Percentiles rank a stretch among this genome's conserved stretches.
Conservation (phyloP, 1,140 invertebrate species). For the Achatina immaculata region DNA sequence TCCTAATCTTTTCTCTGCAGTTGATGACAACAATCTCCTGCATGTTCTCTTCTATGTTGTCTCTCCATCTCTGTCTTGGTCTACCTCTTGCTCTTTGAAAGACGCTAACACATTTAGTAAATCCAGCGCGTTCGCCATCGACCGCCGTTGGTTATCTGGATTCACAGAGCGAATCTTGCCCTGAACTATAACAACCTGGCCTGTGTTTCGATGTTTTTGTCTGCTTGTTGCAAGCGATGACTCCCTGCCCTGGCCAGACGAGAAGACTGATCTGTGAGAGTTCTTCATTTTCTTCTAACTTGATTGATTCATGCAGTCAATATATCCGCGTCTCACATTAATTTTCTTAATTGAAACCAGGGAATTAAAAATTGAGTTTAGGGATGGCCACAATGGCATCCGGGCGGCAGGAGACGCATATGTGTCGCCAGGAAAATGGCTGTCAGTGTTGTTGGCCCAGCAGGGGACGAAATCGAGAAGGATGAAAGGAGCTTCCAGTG, state of each 20-base stretch:
- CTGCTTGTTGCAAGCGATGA: too few species aligned
- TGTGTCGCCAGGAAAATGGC: slow-evolving; percentile 33
- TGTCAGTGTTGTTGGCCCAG: slow-evolving; percentile 25
- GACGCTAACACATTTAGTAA: too few species aligned
- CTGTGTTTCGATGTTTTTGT: too few species aligned
- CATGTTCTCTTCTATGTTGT: too few species aligned
- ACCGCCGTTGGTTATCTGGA: too few species aligned
- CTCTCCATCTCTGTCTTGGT: too few species aligned
- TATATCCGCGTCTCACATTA: slow-evolving; percentile 42
- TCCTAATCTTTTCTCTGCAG: too few species aligned
- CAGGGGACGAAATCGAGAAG: slow-evolving; percentile 33
- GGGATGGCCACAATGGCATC: slow-evolving; percentile 28
- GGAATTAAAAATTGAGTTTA: slow-evolving; percentile 46
- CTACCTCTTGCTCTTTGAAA: too few species aligned
- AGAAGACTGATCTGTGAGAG: background rate
- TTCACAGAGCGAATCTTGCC: too few species aligned
- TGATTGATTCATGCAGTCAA: slow-evolving; percentile 29
- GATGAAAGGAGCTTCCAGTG: background rate
- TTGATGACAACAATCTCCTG: too few species aligned
- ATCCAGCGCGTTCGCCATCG: too few species aligned
- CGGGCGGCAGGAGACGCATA: slow-evolving; percentile 29
- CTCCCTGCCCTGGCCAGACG: background rate
- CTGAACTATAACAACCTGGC: too few species aligned
- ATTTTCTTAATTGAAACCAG: slow-evolving; percentile 50
- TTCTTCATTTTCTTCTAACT: slow-evolving; percentile 33